Evolutionary conservation across 2,888 invertebrate species (phyloP), one percentile per base, ranked within the genome.

Genomic region (Lasioglossum pauxillum): DNA sequence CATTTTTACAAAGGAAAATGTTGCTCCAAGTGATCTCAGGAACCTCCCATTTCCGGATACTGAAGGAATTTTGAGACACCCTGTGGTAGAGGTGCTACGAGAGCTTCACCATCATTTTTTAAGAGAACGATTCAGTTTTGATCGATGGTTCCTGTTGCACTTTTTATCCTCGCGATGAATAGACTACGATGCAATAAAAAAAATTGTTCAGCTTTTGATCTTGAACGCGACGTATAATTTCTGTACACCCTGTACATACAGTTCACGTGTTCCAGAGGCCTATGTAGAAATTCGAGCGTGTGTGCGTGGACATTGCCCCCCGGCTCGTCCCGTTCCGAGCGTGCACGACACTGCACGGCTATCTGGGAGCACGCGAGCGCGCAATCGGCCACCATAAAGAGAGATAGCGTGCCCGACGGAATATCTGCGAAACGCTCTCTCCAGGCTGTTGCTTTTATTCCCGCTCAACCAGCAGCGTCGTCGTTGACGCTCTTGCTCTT

Each of bases 301-400:
- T 75, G 44, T 69, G 75, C 75, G 80, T 67, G 53, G 74, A 76
- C 64, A 49, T 57, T 16, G 19, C 23, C 78, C 69, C 79, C 80
- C 12, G 7, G 35, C n/a, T 49, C 77, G 83, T 79, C 67, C 82
- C 81, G 82, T 72, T 67, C 31, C 82, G 78, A 75, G 71, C 85
- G 78, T 75, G 80, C 64, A 49, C 49, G 49, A 49, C 49, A 19
- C 73, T 16, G 64, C 64, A n/a, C 69, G 85, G 84, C 81, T 90
- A 87, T 88, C 89, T 87, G 83, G 44, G 75, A 79, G 82, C 89
- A 84, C 85, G 88, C 83, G 87, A 89, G 82, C 86, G 84, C 86
- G 87, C 89, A 91, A 90, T 91, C 91, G 91, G 83, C 73, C 85
- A 78, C 84, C 85, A 84, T 92, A 91, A 92, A 92, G 89, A 87